phyloP scores from a whole-genome alignment of 2,797 vertebrate species.

The Melanotaenia maccullochi region DNA sequence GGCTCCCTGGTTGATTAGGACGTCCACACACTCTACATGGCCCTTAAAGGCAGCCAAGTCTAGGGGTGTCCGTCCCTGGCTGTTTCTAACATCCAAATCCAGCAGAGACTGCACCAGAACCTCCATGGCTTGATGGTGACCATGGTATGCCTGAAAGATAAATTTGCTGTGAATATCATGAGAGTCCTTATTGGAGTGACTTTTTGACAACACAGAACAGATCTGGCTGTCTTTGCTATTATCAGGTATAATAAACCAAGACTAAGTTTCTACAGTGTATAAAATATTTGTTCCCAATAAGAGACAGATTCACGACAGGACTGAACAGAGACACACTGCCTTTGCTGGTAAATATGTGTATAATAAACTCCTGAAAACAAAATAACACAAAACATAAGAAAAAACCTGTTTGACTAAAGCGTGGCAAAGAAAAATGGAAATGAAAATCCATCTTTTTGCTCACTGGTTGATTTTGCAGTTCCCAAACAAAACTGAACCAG shows the following conservation, averaged over 20 bases:
- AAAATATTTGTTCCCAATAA: neutral
- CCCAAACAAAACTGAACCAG: neutral
- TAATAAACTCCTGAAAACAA: neutral
- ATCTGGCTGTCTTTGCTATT: neutral
- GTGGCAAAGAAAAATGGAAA: too few species aligned
- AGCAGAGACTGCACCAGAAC: conserved; percentile 95
- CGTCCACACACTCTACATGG: conserved; percentile 97
- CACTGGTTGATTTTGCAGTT: neutral
- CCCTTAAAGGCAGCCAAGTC: conserved; percentile 96
- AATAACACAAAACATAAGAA: too few species aligned
- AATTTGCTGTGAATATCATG: neutral
- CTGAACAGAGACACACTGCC: neutral
- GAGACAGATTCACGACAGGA: neutral
- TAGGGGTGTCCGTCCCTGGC: conserved; percentile 92
- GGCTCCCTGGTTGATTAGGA: conserved; percentile 97
- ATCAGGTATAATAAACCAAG: neutral
- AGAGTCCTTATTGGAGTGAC: neutral
- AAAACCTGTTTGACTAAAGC: neutral
- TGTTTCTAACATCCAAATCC: conserved; percentile 95
- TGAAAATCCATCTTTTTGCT: neutral
- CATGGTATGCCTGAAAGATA: conserved; percentile 90
- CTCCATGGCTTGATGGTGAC: conserved; percentile 96
- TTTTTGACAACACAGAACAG: neutral
- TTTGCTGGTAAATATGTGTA: neutral
- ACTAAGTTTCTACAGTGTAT: neutral